Evolutionary conservation across 2,888 invertebrate genomes (phyloP), one percentile per base, ranked within the genome.

Genomic region (Apoderus coryli): DNA sequence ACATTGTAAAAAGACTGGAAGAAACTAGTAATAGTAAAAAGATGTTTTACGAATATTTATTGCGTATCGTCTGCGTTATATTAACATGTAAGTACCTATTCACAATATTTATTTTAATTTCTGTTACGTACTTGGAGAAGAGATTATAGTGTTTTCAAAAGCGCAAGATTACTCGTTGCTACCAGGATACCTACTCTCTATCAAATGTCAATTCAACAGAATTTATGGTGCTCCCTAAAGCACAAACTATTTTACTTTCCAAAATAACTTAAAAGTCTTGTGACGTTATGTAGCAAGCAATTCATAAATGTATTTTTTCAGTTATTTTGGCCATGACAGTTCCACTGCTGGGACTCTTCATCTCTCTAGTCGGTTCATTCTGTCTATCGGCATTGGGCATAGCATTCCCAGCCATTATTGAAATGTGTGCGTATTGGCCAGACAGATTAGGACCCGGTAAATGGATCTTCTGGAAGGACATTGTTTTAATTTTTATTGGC

Each of bases 321-420:
- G 85, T 85, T 58, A 52, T 75, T 14, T 52, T 86, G 45, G 76
- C 79, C 3, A 65, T 72, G 31, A 60, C 73, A 3, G 69, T 81
- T 39, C 79, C 80, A 2, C 64, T 74, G 33, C 60, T 81, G 34
- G 76, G 72, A 23, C 59, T 79, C 3, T 77, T 80, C 59, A 81
- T 81, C 42, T 77, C 79, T 1, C 56, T 81, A 27, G 76, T 81
- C 36, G 81, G 81, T 16, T 76, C 79, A 2, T 62, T 80, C 26
- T 76, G 77, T 39, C 61, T 77, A 35, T 76, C 78, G 3, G 73
- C 74, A 2, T 57, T 81, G 27, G 79, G 79, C 5, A 65, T 81
- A 22, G 72, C 75, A 3, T 78, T 80, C 50, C 80, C 81, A 12
- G 77, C 78, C 2, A 64, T 77, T 15, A 74, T 81, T 44, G 76